Base-by-base conservation (phyloP, 2,797 vertebrate species). In the Sebastes itinus region DNA sequence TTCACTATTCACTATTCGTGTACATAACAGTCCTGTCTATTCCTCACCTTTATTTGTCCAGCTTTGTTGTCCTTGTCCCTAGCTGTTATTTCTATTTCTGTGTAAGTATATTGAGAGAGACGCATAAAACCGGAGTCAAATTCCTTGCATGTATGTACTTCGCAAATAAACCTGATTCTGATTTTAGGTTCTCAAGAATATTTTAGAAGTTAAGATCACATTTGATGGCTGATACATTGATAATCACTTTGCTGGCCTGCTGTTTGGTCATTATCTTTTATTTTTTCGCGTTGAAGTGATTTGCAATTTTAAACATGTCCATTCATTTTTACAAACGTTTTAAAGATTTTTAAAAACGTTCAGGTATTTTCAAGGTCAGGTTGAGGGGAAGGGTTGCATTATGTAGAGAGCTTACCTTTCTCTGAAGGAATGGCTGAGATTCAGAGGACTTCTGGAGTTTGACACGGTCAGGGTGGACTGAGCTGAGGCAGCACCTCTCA, bases 361-460 rank as follows among this genome's bases (percentile, higher is more conserved):
- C 1, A 62, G 11, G 61, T 68, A 28, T 59, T 25, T 83, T 68
- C 22, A 46, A 56, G 27, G 25, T 63, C 38, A 38, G 46, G 22
- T 12, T 33, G 20, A 52, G n/a, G 22, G 7, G 9, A 73, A 74
- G 7, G 9, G 2, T 11, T 49, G 20, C 9, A 52, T 67, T 30
- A 1, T 55, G 1, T 8, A 14, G 4, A 75, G 18, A 25, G 32
- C 67, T 67, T 96, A 99, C 98, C 98, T 97, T 90, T 99, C 97
- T 92, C 94, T 96, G 77, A 98, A 96, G 91, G 97, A 97, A 33
- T 89, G 93, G 79, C 88, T 94, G 81, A 97, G 91, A 77, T 96
- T 91, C 78, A 95, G 95, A 85, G 92, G 90, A 83, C 82, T 91
- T 70, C 89, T 95, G 61, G 88, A 93, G 83, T 86, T 46, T 2